Conservation (phyloP, 2,797 vertebrate genomes). For the Sebastes taczanowskii region DNA sequence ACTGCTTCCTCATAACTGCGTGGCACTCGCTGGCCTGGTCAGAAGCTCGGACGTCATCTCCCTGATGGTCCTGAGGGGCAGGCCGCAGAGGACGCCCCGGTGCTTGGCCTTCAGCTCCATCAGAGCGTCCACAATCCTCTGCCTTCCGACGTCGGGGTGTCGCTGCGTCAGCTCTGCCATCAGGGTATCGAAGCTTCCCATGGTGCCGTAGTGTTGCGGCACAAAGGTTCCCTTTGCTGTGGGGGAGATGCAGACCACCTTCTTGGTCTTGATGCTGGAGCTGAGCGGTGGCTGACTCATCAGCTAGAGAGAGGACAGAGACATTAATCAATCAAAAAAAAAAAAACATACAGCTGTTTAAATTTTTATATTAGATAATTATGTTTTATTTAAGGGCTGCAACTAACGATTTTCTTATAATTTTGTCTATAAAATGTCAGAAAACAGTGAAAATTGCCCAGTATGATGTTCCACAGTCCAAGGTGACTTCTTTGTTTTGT, state of each 20-base stretch:
- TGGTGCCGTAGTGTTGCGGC: slow-evolving; percentile 67
- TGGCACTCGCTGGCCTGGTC: not conserved
- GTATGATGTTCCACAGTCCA: not conserved
- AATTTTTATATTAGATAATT: too few species aligned
- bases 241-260: slow-evolving; percentile 46
- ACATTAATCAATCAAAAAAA: not conserved
- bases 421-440: not conserved
- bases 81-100: slow-evolving; percentile 49
- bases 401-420: not conserved
- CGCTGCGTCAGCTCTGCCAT: slow-evolving; percentile 64
- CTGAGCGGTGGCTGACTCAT: not conserved
- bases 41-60: slow-evolving; percentile 78
- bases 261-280: slow-evolving; percentile 40
- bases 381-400: not conserved
- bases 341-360: not conserved
- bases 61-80: slow-evolving; percentile 68
- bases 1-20: not conserved
- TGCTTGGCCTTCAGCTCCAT: slow-evolving; percentile 62
- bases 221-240: slow-evolving; percentile 60
- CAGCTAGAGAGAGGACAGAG: not conserved
- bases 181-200: slow-evolving; percentile 72
- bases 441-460: not conserved
- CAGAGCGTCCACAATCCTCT: slow-evolving; percentile 67
- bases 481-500: not conserved
- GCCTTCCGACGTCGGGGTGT: slow-evolving; percentile 55